A percentile compares a stretch with the other conserved stretches of the same genome.
Conservation (phyloP, 2,888 invertebrate genomes). For the Salticus scenicus region DNA sequence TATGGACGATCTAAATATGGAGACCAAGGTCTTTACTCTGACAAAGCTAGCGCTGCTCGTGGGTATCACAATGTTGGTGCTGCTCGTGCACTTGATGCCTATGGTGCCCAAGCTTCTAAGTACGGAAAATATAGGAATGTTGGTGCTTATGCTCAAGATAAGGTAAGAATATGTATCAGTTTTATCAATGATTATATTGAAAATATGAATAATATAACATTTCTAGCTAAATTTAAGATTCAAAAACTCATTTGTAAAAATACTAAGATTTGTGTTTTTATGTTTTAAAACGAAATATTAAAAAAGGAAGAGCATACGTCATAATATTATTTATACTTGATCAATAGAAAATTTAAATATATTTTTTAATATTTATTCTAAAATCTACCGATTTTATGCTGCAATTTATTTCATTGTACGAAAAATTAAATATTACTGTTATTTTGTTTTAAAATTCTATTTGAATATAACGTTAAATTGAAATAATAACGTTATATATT, state of each 20-base stretch:
- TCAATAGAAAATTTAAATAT: no score
- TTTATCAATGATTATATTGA: neutral
- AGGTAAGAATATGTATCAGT: slow-evolving; percentile 2
- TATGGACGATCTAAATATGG: slow-evolving; percentile 50
- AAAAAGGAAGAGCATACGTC: no score
- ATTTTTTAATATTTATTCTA: no score
- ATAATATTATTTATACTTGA: no score
- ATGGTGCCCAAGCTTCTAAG: slow-evolving; percentile 55
- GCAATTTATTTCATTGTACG: no score
- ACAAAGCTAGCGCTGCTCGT: slow-evolving; percentile 45
- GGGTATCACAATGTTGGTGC: slow-evolving; percentile 56
- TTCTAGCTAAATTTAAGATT: neutral
- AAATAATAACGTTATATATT: no score
- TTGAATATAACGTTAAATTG: no score
- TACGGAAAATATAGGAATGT: slow-evolving; percentile 61
- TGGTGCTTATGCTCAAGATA: slow-evolving; percentile 64
- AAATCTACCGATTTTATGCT: no score
- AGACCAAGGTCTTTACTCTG: slow-evolving; percentile 58
- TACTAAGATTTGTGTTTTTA: no score
- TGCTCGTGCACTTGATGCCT: slow-evolving; percentile 41
- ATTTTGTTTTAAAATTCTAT: no score
- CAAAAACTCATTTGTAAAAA: neutral
- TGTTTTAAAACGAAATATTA: no score
- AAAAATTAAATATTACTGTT: no score
- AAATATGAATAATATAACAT: neutral